Evolutionary conservation across 2,113 vertebrate genomes (phyloP).

Genomic region (Syrrhaptes paradoxus): DNA sequence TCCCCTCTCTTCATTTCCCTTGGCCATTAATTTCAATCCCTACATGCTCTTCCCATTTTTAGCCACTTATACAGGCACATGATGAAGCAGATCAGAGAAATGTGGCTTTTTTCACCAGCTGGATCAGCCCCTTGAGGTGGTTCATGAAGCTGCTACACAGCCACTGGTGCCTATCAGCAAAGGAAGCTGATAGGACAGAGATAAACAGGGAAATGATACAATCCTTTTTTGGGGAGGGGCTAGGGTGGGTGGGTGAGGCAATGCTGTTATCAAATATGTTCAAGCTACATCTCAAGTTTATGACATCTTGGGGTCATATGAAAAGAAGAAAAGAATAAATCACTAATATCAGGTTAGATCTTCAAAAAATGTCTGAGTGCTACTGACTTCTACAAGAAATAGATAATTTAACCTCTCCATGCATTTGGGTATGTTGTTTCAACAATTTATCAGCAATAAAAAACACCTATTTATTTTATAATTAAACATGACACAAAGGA

Average conservation of each 20-base stretch:
- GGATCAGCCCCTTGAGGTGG: not conserved
- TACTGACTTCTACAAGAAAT: not conserved
- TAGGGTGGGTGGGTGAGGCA: not conserved
- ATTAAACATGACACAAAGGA: not conserved
- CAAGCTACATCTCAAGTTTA: not conserved
- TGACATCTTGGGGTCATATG: not conserved
- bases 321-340: not conserved
- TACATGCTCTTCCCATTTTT: not conserved
- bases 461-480: slow-evolving; percentile 12
- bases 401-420: not conserved
- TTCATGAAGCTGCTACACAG: not conserved
- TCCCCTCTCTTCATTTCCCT: not conserved
- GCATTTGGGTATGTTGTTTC: not conserved
- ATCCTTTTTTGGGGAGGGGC: not conserved
- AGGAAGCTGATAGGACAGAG: not conserved
- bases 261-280: not conserved
- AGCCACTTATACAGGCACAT: not conserved
- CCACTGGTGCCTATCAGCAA: not conserved
- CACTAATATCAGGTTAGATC: not conserved
- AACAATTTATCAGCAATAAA: not conserved
- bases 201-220: not conserved
- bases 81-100: not conserved
- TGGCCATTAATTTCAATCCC: not conserved
- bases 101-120: not conserved
- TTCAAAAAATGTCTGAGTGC: not conserved